Percentiles rank a stretch among this genome's conserved stretches.
Conservation (phyloP, 2,888 invertebrate genomes). For the Catocala fraxini region DNA sequence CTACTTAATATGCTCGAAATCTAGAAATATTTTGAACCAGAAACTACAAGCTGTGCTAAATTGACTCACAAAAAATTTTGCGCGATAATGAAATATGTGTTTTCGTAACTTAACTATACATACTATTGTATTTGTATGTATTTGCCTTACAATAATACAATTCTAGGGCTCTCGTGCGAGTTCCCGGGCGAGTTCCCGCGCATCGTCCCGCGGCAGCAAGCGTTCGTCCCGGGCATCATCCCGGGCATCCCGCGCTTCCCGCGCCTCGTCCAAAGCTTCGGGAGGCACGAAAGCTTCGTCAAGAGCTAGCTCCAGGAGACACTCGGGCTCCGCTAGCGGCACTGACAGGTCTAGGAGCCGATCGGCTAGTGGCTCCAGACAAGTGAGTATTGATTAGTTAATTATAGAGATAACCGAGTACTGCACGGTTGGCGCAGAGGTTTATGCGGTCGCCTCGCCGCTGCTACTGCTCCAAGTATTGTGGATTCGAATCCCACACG, state of each 20-base stretch:
- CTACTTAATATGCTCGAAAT: too few species aligned
- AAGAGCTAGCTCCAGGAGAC: slow-evolving; percentile 66
- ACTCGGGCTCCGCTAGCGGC: slow-evolving; percentile 71
- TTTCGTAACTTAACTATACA: too few species aligned
- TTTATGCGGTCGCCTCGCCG: background rate
- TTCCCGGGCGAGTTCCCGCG: slow-evolving; percentile 74
- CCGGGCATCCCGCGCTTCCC: slow-evolving; percentile 55
- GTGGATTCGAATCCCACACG: too few species aligned
- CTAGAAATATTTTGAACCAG: too few species aligned
- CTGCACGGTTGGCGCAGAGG: background rate
- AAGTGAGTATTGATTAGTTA: slow-evolving; percentile 53
- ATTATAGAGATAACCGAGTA: background rate
- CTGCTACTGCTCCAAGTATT: too few species aligned
- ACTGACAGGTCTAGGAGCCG: slow-evolving; percentile 75
- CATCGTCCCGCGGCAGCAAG: slow-evolving; percentile 57
- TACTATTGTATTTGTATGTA: too few species aligned
- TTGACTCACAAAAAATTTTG: too few species aligned
- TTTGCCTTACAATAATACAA: too few species aligned
- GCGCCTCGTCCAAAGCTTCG: slow-evolving; percentile 67
- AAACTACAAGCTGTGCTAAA: too few species aligned
- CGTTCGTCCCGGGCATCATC: slow-evolving; percentile 60
- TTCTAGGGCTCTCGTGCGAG: slow-evolving; percentile 72
- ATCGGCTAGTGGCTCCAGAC: slow-evolving; percentile 76
- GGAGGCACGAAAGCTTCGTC: slow-evolving; percentile 74
- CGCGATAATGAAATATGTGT: too few species aligned